Base-by-base conservation (phyloP, 2,888 invertebrate species). In the Cataglyphis cursor region DNA sequence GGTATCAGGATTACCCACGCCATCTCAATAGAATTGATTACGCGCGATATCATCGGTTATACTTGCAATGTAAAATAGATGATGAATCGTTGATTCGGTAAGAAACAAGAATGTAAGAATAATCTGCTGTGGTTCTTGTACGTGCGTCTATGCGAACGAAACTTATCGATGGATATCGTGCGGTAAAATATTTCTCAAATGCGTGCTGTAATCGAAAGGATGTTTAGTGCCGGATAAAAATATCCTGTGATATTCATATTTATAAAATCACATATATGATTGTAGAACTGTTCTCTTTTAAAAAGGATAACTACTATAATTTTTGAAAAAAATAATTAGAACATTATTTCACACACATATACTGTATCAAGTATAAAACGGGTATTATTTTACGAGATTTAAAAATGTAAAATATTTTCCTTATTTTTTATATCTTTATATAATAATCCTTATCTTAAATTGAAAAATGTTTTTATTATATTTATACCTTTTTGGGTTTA, bases 81-180 rank as follows among this genome's bases (percentile, higher is more conserved):
- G 24, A 57, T 57, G 21, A 57, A 38, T 35, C 18, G 54, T 41
- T 38, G 18, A 3, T 6, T 1, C 18, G 28, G n/a, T 24, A n/a
- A 57, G 18, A 31, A 24, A 72, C 24, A 38, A 72, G 31, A 72
- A 54, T 72, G 51, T 28, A 70, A 54, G 6, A 24, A 18, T 38
- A 35, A 57, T 38, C 8, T 21, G 6, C 59, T 59, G 10, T 3
- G 18, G 35, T 35, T 15, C 31, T 24, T 12, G 6, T 18, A 18
- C 54, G 35, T 5, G 21, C 21, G 9, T 38, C 38, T 54, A 38
- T 72, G 35, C 54, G 31, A 54, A 70, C 3, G 18, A 38, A 72
- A 54, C 3, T 57, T 72, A 72, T 24, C 15, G 21, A 15, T 21
- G 21, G n/a, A 54, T 44, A 12, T 31, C 8, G 8, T 15, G 28